Base-by-base conservation (phyloP, 2,113 vertebrate genomes). In the Prochilodus magdalenae region DNA sequence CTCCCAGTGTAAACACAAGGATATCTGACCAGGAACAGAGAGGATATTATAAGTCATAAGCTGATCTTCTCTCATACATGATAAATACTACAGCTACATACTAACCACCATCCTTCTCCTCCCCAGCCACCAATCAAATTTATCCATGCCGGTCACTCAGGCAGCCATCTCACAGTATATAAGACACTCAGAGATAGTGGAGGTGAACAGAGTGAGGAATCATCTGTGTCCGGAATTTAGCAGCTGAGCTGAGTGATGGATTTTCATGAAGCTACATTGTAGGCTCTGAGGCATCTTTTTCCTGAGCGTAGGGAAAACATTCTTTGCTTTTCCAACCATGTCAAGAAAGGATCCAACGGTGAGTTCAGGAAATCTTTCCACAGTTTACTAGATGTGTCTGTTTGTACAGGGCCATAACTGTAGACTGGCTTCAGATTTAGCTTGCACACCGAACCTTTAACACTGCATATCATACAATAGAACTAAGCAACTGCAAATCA, bases 21-120 rank as follows among this genome's bases (percentile, higher is more conserved):
- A 5, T 13, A 5, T 40, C 66, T 69, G 33, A 69, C 8, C 24
- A 30, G 27, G 2, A 26, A 47, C 30, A 59, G 24, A 16, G 51
- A 53, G 18, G 40, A 49, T 66, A 36, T 70, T 63, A 40, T 70
- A 30, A 71, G 71, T 30, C 47, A 62, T 2, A 79, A 70, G 27
- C 60, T 75, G 29, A 44, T 62, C 27, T 79, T 75, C 78, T 74
- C 73, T 75, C 49, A 33, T 13, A 40, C 78, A 63, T 30, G 83
- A 82, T 88, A 89, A 89, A 92, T 88, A 84, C 84, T 86, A 85
- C 83, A 11, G 81, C 70, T 81, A 47, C 76, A 57, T 69, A 63
- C 40, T 59, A 80, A 84, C 79, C 85, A n/a, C n/a, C n/a, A n/a
- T n/a, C n/a, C n/a, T n/a, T n/a, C n/a, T n/a, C n/a, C n/a, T n/a